A percentile compares a stretch with the other conserved stretches of the same genome.
These are phyloP conservation scores for Pandemis corylana DNA, from an alignment of 2,888 invertebrate species.

Conservation along the genomic window DNA sequence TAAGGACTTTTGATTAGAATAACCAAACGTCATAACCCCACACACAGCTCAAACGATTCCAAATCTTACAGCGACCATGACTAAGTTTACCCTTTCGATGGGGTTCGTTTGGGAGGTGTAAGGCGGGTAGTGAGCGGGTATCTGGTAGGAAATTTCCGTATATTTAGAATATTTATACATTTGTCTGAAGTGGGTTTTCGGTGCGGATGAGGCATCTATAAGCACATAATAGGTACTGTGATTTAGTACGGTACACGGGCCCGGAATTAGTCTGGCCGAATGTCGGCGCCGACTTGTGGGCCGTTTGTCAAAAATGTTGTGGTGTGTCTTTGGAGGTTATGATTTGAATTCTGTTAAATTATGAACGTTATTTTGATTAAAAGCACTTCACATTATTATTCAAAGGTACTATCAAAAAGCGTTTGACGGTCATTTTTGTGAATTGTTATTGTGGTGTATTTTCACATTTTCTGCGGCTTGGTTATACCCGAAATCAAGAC, in stretches of 20 bases:
- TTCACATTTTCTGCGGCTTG: too few relatives aligned
- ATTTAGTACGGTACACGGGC: slow-evolving; percentile 76
- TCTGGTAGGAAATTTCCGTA: slow-evolving; percentile 72
- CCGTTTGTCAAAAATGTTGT: slow-evolving; percentile 52
- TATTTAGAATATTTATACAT: slow-evolving; percentile 83
- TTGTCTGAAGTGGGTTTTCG: slow-evolving; percentile 68
- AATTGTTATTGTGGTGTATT: too few relatives aligned
- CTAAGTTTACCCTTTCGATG: slow-evolving; percentile 47
- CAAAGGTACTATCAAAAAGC: too few relatives aligned
- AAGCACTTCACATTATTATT: too few relatives aligned
- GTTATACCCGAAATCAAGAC: too few relatives aligned
- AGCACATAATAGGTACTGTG: slow-evolving; percentile 79
- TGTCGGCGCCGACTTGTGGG: slow-evolving; percentile 62
- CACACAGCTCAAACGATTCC: slow-evolving; percentile 39
- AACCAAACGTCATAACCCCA: slow-evolving; percentile 49
- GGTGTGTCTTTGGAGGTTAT: slow-evolving; percentile 43
- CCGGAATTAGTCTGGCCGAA: slow-evolving; percentile 78
- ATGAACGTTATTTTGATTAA: too few relatives aligned
- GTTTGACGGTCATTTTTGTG: too few relatives aligned
- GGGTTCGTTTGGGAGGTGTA: slow-evolving; percentile 33
- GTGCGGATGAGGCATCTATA: slow-evolving; percentile 72
- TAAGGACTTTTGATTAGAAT: slow-evolving; percentile 60
- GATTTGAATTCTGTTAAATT: not conserved
- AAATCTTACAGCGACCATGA: slow-evolving; percentile 17
- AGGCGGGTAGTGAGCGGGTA: slow-evolving; percentile 34